Conservation (phyloP, 2,888 invertebrate species). For the Helicoverpa assulta region DNA sequence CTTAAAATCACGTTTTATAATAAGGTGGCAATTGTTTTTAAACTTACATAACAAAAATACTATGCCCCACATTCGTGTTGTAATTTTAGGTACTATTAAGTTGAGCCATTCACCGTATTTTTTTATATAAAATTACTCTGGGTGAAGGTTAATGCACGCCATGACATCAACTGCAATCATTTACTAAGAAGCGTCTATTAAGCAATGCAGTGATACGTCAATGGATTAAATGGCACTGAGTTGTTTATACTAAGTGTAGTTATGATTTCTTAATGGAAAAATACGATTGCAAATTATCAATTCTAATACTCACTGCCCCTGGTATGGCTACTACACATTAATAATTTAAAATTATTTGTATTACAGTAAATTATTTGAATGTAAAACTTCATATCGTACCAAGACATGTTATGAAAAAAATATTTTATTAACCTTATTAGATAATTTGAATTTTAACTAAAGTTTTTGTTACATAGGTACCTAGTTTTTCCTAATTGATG, state of each 20-base stretch:
- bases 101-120: conserved; percentile 24
- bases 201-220: conserved; percentile 4
- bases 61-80: neutral
- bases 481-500: neutral
- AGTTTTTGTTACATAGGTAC: too few relatives aligned
- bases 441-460: too few relatives aligned
- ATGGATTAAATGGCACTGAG: neutral
- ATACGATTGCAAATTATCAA: neutral
- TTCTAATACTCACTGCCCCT: too few relatives aligned
- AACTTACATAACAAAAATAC: neutral
- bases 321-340: too few relatives aligned
- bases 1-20: too few relatives aligned
- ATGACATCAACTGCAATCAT: conserved; percentile 22
- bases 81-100: neutral
- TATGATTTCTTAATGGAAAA: neutral
- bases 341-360: too few relatives aligned
- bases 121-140: conserved; percentile 34
- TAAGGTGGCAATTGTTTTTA: too few relatives aligned
- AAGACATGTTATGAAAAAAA: too few relatives aligned
- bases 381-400: too few relatives aligned
- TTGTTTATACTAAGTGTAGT: neutral
- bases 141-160: conserved; percentile 34
- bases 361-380: too few relatives aligned
- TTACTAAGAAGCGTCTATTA: conserved; percentile 19
- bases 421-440: too few relatives aligned